Evolutionary conservation across 2,113 vertebrate species (phyloP).

Genomic region (Pipa parva): DNA sequence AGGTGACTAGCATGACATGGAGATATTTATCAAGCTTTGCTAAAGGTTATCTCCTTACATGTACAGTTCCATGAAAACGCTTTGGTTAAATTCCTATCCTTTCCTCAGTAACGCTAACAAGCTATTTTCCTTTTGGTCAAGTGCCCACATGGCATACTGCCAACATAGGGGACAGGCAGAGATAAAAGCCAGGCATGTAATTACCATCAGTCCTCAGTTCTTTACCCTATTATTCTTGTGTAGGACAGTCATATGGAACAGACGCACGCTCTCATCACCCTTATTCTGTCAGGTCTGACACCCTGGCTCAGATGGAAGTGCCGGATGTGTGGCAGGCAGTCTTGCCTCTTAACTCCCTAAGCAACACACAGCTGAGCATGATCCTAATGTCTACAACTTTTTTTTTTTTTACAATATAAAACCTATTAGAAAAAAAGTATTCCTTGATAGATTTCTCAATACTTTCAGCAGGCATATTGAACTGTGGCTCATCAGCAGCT

Average conservation of each 20-base stretch:
- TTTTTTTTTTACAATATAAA: too few relatives aligned
- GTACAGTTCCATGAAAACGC: neutral
- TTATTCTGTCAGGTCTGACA: slow-evolving; percentile 16
- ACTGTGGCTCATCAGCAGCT: too few relatives aligned
- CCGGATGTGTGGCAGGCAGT: neutral
- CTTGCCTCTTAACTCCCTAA: neutral
- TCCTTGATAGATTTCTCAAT: too few relatives aligned
- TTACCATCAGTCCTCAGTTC: slow-evolving; percentile 18
- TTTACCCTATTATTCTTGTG: slow-evolving; percentile 14
- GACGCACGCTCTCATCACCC: slow-evolving; percentile 16
- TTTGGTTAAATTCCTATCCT: neutral
- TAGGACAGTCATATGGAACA: too few relatives aligned
- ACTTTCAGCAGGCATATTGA: too few relatives aligned
- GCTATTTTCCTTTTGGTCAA: neutral
- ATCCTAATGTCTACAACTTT: too few relatives aligned
- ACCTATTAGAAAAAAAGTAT: too few relatives aligned
- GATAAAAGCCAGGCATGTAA: slow-evolving; percentile 18
- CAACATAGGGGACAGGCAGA: neutral
- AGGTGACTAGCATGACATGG: too few relatives aligned
- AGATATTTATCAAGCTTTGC: too few relatives aligned
- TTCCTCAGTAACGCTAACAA: neutral
- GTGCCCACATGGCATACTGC: neutral
- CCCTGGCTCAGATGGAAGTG: slow-evolving; percentile 1
- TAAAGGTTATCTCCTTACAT: too few relatives aligned
- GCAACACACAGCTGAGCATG: too few relatives aligned